phyloP scores from a whole-genome alignment of 2,113 vertebrate species.

The Boleophthalmus pectinirostris region DNA sequence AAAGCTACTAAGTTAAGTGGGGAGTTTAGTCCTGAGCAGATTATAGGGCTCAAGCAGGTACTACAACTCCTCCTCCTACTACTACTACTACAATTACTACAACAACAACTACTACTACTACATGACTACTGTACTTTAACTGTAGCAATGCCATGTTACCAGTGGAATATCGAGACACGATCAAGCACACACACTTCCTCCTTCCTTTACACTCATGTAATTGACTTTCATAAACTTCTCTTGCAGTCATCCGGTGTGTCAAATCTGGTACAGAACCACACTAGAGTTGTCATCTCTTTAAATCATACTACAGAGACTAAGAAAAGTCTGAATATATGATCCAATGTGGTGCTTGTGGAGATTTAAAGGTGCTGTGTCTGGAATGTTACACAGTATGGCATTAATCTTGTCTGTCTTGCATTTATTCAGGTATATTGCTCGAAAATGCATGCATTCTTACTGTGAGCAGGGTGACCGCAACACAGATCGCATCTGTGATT shows the following conservation, averaged over 20 bases:
- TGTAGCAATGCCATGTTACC: neutral
- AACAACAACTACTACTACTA: neutral
- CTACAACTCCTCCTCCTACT: too few species aligned
- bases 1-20: too few species aligned
- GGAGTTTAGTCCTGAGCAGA: too few species aligned
- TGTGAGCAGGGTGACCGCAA: too few species aligned
- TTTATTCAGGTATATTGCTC: too few species aligned
- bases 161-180: conserved; percentile 7
- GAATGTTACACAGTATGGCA: too few species aligned
- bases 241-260: neutral
- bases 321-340: neutral
- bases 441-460: too few species aligned
- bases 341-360: too few species aligned
- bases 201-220: neutral
- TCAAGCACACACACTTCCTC: conserved; percentile 6
- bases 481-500: too few species aligned
- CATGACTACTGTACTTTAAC: neutral
- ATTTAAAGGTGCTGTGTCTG: too few species aligned
- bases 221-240: neutral
- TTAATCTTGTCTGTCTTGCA: too few species aligned
- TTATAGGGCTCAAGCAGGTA: too few species aligned
- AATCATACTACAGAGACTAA: neutral
- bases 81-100: neutral
- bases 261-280: conserved; percentile 4
- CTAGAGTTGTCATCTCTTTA: conserved; percentile 16